Evolutionary conservation across 2,797 vertebrate genomes (phyloP).

Genomic region (Spinibarbus caldwelli): DNA sequence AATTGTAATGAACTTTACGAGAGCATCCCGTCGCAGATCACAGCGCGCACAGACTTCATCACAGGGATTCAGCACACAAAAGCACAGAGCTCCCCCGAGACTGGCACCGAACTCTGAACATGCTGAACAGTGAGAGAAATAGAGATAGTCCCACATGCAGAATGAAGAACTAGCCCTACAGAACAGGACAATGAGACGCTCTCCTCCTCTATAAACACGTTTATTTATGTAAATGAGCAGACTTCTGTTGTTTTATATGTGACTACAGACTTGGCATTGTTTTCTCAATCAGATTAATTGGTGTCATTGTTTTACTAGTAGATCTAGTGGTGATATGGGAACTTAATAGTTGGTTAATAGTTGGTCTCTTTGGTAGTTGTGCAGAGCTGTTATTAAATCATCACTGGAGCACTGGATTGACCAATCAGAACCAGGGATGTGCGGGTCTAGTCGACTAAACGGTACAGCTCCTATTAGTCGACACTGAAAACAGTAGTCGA

Average conservation of each 20-base stretch:
- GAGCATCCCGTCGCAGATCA: not conserved
- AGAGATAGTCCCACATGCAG: not conserved
- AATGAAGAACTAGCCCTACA: not conserved
- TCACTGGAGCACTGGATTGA: not conserved
- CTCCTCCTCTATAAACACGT: not conserved
- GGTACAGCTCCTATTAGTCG: too few relatives aligned
- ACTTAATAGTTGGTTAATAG: not conserved
- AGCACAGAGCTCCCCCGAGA: not conserved
- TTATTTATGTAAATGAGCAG: not conserved
- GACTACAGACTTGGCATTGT: not conserved
- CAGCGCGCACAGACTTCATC: not conserved
- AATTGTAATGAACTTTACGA: slow-evolving; percentile 12
- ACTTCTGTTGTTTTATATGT: not conserved
- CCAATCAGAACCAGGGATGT: too few relatives aligned
- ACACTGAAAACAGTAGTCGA: too few relatives aligned
- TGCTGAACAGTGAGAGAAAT: not conserved
- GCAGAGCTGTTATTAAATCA: not conserved
- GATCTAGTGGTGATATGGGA: not conserved
- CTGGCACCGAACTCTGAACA: too few relatives aligned
- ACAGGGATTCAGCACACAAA: slow-evolving; percentile 24
- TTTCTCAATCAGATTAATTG: not conserved
- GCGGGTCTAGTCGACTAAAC: too few relatives aligned
- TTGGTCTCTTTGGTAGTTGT: not conserved
- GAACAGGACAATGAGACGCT: not conserved
- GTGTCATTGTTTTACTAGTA: not conserved